A percentile compares a stretch with the other conserved stretches of the same genome.
phyloP scores from a whole-genome alignment of 2,797 vertebrate genomes.

The Apodemus agrarius region DNA sequence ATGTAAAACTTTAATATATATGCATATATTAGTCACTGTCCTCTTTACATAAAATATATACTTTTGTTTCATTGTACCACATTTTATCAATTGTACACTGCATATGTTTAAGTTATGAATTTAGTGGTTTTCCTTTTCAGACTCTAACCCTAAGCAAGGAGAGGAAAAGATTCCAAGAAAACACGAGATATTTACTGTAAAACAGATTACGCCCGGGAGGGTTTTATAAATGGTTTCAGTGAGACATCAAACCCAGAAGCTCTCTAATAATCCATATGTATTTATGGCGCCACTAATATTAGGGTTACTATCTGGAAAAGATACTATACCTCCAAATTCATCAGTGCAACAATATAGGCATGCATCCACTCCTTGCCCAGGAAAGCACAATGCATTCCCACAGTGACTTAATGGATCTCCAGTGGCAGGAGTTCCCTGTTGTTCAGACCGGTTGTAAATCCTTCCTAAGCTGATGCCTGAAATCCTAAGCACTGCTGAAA shows the following conservation, averaged over 20 bases:
- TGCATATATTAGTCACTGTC: too few species aligned
- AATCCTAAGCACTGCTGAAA: slow-evolving; percentile 8
- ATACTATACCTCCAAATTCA: not conserved
- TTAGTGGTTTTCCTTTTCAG: not conserved
- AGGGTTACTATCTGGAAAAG: not conserved
- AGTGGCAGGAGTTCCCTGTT: not conserved
- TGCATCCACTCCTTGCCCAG: not conserved
- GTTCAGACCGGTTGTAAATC: slow-evolving; percentile 27
- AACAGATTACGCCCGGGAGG: not conserved
- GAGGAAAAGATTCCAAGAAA: not conserved
- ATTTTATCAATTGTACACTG: not conserved
- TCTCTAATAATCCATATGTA: not conserved
- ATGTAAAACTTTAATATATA: too few species aligned
- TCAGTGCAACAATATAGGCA: not conserved
- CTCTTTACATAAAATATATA: not conserved
- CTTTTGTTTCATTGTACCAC: not conserved
- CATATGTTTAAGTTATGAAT: not conserved
- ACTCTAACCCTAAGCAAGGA: not conserved
- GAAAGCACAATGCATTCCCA: not conserved
- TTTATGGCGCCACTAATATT: not conserved
- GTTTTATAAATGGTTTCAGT: not conserved
- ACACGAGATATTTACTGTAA: not conserved
- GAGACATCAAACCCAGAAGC: not conserved
- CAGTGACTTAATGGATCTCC: not conserved
- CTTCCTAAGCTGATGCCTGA: slow-evolving; percentile 35